These are phyloP conservation scores for Hycleus cichorii DNA, from an alignment of 1,140 invertebrate genomes.

Conservation along the genomic window DNA sequence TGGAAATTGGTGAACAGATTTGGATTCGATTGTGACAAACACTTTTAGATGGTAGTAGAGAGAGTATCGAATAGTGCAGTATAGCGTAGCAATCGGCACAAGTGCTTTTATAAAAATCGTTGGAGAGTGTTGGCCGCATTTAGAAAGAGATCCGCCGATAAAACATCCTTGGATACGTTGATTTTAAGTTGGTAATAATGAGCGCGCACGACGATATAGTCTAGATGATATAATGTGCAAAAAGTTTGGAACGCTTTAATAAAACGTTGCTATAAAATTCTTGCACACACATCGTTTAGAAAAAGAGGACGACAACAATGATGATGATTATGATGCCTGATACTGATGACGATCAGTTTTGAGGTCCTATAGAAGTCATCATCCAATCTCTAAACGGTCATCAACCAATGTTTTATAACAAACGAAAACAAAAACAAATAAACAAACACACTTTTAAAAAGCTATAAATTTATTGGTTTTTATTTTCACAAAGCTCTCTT, in stretches of 20 bases:
- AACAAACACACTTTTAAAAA: slow-evolving; percentile 31
- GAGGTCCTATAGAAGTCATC: too few relatives aligned
- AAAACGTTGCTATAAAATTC: slow-evolving; percentile 25
- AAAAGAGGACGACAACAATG: slow-evolving; percentile 24
- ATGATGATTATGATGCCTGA: slow-evolving; percentile 14
- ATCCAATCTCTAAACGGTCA: too few relatives aligned
- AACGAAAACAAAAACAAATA: too few relatives aligned
- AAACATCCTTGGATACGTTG: too few relatives aligned
- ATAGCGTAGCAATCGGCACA: too few relatives aligned
- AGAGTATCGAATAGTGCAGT: too few relatives aligned
- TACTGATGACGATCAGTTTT: slow-evolving; percentile 27
- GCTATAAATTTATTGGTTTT: slow-evolving; percentile 38
- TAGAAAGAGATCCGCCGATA: too few relatives aligned
- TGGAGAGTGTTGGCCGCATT: too few relatives aligned
- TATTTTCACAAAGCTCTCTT: slow-evolving; percentile 22
- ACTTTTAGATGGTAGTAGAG: too few relatives aligned
- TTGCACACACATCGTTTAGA: slow-evolving; percentile 21
- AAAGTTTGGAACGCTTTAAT: slow-evolving; percentile 12
- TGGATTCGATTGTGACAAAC: too few relatives aligned
- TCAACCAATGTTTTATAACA: slow-evolving; percentile 34
- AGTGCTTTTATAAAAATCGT: too few relatives aligned
- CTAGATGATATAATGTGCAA: slow-evolving; percentile 12
- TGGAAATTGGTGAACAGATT: too few relatives aligned
- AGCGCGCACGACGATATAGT: neutral
- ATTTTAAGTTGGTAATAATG: slow-evolving; percentile 3